phyloP scores from a whole-genome alignment of 2,113 vertebrate species.

The Myiozetetes cayanensis region DNA sequence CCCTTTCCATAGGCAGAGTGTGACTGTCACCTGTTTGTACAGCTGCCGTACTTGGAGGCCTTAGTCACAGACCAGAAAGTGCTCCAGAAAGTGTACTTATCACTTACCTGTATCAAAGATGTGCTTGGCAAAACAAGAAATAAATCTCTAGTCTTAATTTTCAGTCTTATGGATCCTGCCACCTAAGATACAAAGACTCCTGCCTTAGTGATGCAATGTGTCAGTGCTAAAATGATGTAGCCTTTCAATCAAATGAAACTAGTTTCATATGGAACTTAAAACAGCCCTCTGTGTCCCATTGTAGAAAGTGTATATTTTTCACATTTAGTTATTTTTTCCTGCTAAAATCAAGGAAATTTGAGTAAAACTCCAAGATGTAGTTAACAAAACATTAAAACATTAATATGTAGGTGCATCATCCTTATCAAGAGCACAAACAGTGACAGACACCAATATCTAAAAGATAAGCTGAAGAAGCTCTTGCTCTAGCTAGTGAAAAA shows the following conservation, averaged over 20 bases:
- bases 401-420: neutral
- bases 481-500: neutral
- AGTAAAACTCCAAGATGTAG: neutral
- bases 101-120: neutral
- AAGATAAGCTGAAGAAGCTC: neutral
- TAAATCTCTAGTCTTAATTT: neutral
- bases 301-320: neutral
- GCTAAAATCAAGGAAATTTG: neutral
- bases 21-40: neutral
- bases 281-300: neutral
- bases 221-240: neutral
- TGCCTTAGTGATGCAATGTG: neutral
- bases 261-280: neutral
- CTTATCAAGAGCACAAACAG: neutral
- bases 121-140: neutral
- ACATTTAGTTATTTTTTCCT: neutral
- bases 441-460: neutral
- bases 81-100: neutral
- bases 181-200: neutral
- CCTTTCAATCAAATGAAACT: neutral
- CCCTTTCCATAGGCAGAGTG: neutral
- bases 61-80: neutral
- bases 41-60: neutral
- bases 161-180: neutral
- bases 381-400: neutral